Evolutionary conservation across 2,113 vertebrate genomes (phyloP).

Genomic region (Apeltes quadracus): DNA sequence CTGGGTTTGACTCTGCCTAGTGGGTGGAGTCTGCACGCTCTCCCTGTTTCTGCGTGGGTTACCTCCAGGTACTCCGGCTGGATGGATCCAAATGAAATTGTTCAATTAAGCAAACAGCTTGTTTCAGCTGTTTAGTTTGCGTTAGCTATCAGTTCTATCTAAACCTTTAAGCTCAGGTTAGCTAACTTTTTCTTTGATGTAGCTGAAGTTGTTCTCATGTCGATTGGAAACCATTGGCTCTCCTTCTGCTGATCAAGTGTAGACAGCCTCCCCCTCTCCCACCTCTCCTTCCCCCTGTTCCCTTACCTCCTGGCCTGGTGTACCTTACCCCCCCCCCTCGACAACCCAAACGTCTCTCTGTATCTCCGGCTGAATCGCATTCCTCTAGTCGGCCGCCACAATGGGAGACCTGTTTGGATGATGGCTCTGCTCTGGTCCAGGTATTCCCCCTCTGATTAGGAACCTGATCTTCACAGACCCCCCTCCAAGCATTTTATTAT

Average conservation of each 20-base stretch:
- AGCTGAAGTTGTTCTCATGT: not conserved
- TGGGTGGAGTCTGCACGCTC: too few species aligned
- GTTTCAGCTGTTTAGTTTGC: not conserved
- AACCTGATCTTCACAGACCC: constrained; percentile 71
- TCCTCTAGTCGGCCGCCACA: constrained; percentile 72
- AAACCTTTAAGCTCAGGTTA: not conserved
- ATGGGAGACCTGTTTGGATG: constrained; percentile 79
- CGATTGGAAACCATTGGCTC: not conserved
- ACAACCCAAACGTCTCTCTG: constrained; percentile 34
- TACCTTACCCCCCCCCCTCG: constrained; percentile 22
- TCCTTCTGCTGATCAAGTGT: not conserved
- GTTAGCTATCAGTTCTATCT: not conserved
- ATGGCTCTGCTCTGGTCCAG: constrained; percentile 69
- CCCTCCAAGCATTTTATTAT: constrained; percentile 17
- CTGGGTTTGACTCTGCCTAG: too few species aligned
- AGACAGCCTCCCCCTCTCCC: not conserved
- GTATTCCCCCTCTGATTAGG: constrained; percentile 74
- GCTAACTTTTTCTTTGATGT: not conserved
- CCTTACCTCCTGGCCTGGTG: constrained; percentile 35
- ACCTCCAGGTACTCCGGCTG: too few species aligned
- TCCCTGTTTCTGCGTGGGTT: too few species aligned
- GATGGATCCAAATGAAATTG: not conserved
- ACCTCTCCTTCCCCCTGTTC: not conserved
- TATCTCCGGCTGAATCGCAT: constrained; percentile 80
- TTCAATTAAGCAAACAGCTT: not conserved